Conservation (phyloP, 2,888 invertebrate species). For the Nemapogon koenigi region DNA sequence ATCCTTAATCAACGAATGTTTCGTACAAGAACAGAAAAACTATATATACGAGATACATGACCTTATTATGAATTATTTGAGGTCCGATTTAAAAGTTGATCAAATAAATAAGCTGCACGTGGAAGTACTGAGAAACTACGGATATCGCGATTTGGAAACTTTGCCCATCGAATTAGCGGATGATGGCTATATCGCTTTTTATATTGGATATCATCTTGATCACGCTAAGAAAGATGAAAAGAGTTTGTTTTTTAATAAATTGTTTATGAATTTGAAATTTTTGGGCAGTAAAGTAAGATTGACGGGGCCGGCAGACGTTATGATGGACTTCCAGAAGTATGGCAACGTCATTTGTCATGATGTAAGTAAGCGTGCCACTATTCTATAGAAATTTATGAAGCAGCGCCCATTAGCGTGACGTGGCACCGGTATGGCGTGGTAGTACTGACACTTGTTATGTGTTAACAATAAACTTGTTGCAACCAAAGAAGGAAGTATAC, state of each 20-base stretch:
- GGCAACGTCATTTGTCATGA: slow-evolving; percentile 59
- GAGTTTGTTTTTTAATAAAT: slow-evolving; percentile 59
- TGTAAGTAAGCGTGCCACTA: too few relatives aligned
- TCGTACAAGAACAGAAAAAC: slow-evolving; percentile 63
- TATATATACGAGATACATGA: slow-evolving; percentile 77
- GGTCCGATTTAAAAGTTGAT: slow-evolving; percentile 40
- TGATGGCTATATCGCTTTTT: slow-evolving; percentile 76
- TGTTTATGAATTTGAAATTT: slow-evolving; percentile 74
- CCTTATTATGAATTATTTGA: slow-evolving; percentile 69
- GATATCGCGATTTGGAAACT: slow-evolving; percentile 46
- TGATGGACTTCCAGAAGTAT: slow-evolving; percentile 72
- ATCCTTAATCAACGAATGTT: slow-evolving; percentile 69
- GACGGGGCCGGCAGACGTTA: slow-evolving; percentile 72
- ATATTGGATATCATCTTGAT: slow-evolving; percentile 74
- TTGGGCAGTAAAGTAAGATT: slow-evolving; percentile 72
- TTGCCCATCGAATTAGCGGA: slow-evolving; percentile 66
- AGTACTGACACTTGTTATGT: too few relatives aligned
- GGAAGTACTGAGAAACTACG: slow-evolving; percentile 66
- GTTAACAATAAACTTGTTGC: too few relatives aligned
- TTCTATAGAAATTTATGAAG: background rate
- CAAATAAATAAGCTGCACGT: slow-evolving; percentile 59
- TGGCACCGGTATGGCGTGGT: too few relatives aligned
- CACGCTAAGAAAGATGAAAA: slow-evolving; percentile 37
- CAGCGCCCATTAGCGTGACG: background rate
- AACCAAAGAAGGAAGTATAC: too few relatives aligned